phyloP scores from a whole-genome alignment of 2,113 vertebrate species.

The Mobula birostris region DNA sequence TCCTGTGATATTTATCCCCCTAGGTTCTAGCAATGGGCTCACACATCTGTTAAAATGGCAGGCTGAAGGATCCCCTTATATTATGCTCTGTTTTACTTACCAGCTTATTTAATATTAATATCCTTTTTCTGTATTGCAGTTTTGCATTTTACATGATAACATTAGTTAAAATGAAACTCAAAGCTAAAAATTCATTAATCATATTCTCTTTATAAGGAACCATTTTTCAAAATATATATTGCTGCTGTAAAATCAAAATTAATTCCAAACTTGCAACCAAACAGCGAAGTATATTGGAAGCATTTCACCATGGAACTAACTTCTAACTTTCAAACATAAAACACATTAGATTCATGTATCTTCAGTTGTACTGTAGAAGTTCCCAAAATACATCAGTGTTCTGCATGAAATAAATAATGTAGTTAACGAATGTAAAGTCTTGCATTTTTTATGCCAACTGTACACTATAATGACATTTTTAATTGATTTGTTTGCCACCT shows the following conservation, averaged over 20 bases:
- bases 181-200: neutral
- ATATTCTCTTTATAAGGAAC: neutral
- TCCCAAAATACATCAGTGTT: neutral
- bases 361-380: neutral
- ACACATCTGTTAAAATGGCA: neutral
- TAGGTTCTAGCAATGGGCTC: neutral
- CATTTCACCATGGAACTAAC: neutral
- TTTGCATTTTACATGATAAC: neutral
- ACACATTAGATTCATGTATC: neutral
- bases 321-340: neutral
- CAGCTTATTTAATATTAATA: neutral
- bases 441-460: neutral
- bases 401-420: neutral
- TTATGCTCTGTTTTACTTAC: neutral
- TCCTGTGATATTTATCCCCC: neutral
- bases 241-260: neutral
- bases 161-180: neutral
- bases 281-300: neutral
- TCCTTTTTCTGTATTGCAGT: neutral
- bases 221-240: neutral
- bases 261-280: neutral
- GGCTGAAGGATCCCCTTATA: neutral
- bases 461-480: neutral
- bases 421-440: slow-evolving; percentile 8
- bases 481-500: slow-evolving; percentile 18